Base-by-base conservation (phyloP, 2,113 vertebrate genomes). In the Cervus canadensis region DNA sequence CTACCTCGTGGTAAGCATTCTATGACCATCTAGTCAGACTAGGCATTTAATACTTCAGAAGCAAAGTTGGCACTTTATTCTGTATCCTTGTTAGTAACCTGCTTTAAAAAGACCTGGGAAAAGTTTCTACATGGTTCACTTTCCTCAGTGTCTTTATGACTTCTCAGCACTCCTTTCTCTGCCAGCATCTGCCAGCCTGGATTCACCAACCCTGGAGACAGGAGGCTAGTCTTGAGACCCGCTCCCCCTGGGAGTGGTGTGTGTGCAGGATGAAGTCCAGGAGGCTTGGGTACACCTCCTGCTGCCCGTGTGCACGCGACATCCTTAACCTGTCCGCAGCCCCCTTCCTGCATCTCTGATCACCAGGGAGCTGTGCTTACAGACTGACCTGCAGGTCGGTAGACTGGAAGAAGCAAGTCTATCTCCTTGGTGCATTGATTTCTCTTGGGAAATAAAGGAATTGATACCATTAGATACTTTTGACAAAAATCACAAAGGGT, bases 301-400 rank as follows among this genome's bases (percentile, higher is more conserved):
- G 0, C 16, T n/a, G 6, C 5, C 3, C 0, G 4, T 71, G 56
- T 13, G 14, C 71, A 6, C 0, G 1, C 0, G 6, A 23, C 4
- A 0, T 10, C 67, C 64, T 21, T 6, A 6, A 7, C 23, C n/a
- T 26, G 54, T 30, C 6, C 0, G 2, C 67, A 33, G 28, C n/a
- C 40, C 2, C 48, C 50, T n/a, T 1, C n/a, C n/a, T 1, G 15
- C 4, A 1, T 6, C 50, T 56, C 79, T 14, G 3, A 7, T 54
- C 57, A n/a, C 48, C 33, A 2, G 56, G 12, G 79, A 45, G 7
- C 48, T 13, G 23, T 11, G 88, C 15, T 13, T 23, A 13, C 9
- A 26, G 19, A 2, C 3, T 23, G 30, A 60, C 62, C 81, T 67
- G 48, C 15, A 1, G 30, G 64, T 25, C 0, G 11, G 26, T n/a